A percentile compares a stretch with the other conserved stretches of the same genome.
phyloP scores from a whole-genome alignment of 1,140 invertebrate genomes.

The Eriosoma lanigerum region DNA sequence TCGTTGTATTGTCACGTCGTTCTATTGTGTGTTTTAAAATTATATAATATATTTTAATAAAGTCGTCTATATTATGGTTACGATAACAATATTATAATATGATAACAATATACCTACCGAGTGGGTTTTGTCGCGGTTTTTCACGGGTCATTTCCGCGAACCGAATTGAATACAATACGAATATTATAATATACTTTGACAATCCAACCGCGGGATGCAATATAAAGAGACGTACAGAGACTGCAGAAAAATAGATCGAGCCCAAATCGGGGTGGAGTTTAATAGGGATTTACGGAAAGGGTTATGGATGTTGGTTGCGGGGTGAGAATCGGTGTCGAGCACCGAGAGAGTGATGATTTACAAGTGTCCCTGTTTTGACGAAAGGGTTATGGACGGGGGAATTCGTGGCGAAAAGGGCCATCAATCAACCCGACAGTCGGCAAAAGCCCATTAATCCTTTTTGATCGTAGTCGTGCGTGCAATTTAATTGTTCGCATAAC shows the following conservation, averaged over 20 bases:
- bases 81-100: background rate
- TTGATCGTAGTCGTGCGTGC: constrained; percentile 49
- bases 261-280: background rate
- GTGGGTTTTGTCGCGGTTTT: constrained; percentile 17
- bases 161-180: constrained; percentile 26
- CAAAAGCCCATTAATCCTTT: constrained; percentile 49
- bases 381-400: constrained; percentile 21
- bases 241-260: too few species aligned
- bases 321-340: background rate
- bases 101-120: background rate
- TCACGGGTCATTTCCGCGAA: constrained; percentile 35
- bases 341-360: constrained; percentile 43
- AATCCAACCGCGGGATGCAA: background rate
- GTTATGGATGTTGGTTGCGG: background rate
- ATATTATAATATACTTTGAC: constrained; percentile 6
- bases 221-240: too few species aligned
- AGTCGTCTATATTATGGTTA: background rate
- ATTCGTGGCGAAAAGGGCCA: constrained; percentile 31
- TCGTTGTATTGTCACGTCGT: too few species aligned
- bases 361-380: constrained; percentile 46
- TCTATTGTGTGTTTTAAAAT: background rate
- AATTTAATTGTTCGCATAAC: constrained; percentile 51
- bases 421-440: constrained; percentile 48
- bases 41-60: background rate
- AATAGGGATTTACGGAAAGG: background rate